Evolutionary conservation across 2,888 invertebrate species (phyloP).

Genomic region (Scaptomyza reducta): DNA sequence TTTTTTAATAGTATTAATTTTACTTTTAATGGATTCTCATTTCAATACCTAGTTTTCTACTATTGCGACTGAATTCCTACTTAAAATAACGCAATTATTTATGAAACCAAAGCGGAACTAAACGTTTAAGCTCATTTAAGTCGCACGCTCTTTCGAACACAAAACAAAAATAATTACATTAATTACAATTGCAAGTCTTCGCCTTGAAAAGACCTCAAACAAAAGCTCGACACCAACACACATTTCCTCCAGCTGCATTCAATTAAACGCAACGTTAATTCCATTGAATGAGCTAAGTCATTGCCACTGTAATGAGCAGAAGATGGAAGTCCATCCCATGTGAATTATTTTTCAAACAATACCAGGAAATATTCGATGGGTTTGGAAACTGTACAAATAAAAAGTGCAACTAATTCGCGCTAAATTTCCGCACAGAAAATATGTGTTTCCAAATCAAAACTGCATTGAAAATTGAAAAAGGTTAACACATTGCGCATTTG

Average conservation of each 20-base stretch:
- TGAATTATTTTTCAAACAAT: conserved; percentile 51
- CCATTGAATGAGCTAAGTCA: too few species aligned
- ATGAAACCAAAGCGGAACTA: conserved; percentile 7
- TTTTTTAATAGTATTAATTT: too few species aligned
- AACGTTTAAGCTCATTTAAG: conserved; percentile 13
- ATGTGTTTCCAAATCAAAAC: too few species aligned
- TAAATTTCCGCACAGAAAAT: conserved; percentile 35
- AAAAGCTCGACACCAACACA: conserved; percentile 5
- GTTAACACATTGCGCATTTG: neutral
- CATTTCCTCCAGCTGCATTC: conserved; percentile 18
- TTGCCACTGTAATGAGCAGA: neutral
- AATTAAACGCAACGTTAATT: conserved; percentile 21
- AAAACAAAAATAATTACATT: conserved; percentile 31
- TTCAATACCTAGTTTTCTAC: too few species aligned
- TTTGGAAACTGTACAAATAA: conserved; percentile 21
- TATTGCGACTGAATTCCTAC: too few species aligned
- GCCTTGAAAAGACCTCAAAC: conserved; percentile 4
- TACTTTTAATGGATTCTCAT: too few species aligned
- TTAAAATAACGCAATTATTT: neutral
- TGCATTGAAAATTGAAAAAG: neutral
- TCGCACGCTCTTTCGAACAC: conserved; percentile 24
- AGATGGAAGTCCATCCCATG: conserved; percentile 1
- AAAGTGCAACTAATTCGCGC: conserved; percentile 40
- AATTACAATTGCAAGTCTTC: conserved; percentile 31
- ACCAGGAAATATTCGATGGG: conserved; percentile 55